Base-by-base conservation (phyloP, 2,888 invertebrate genomes). In the Drosophila paranaensis region DNA sequence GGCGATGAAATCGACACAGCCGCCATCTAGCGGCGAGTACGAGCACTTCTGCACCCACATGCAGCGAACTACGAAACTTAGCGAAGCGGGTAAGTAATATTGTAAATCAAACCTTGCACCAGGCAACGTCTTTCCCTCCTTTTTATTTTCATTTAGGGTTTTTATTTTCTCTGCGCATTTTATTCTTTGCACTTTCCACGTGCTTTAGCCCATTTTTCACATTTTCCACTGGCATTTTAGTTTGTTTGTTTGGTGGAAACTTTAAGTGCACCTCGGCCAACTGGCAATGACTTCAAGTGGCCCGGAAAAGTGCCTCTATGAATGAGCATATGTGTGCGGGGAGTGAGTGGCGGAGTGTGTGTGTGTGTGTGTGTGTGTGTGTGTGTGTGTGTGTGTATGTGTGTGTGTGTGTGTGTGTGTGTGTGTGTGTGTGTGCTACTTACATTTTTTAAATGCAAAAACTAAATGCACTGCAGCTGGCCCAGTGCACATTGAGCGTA, bases 1-100 rank as follows among this genome's bases (percentile, higher is more conserved):
- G 74, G 90, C 91, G 58, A 92, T 92, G 77, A 93, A 92, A 77
- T 55, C 77, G 46, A 61, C 69, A 20, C 66, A 55, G 75, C 63
- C 86, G 86, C 84, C 82, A 78, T 78, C 82, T 63, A 82, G 74
- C 81, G 89, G 90, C 67, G 93, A 93, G 85, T 93, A 92, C 74
- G 91, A 90, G 81, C 82, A 84, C 75, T 91, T 93, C 77, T 92
- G 92, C 74, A 89, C 88, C 71, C 92, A 92, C 78, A 93, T 93
- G 92, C 92, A 93, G 76, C 90, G 85, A 82, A 90, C 91, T 68
- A 90, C 92, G 54, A 90, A 91, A 80, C 89, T 92, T 74, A 90
- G 82, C 82, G 93, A 93, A 81, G 88, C 92, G 87, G 93, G 93
- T 93, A 90, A 92, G 91, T 91, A 79, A 85, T 78, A 76, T 79